A percentile compares a stretch with the other conserved stretches of the same genome.
These are phyloP conservation scores for Saguinus midas DNA, from an alignment of 2,113 vertebrate species.

Conservation along the genomic window DNA sequence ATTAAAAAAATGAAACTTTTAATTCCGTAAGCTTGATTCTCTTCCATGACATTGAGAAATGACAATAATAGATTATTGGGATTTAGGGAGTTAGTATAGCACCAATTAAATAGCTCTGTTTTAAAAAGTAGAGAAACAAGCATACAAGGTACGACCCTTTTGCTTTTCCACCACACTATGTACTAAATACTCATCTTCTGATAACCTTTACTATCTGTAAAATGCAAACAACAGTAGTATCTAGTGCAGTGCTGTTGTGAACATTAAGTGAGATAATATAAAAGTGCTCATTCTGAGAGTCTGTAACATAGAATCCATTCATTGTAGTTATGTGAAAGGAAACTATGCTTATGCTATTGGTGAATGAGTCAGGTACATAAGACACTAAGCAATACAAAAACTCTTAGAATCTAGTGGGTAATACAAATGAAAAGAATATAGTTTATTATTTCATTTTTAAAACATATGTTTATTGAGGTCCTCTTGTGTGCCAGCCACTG, in stretches of 20 bases:
- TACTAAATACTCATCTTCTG: not conserved
- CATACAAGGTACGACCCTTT: too few species aligned
- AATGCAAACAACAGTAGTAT: not conserved
- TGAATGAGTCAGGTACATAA: not conserved
- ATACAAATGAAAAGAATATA: not conserved
- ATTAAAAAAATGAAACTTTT: not conserved
- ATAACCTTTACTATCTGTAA: not conserved
- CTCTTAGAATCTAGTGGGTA: not conserved
- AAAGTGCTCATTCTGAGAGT: not conserved
- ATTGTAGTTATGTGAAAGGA: not conserved
- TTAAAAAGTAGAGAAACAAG: not conserved
- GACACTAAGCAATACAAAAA: not conserved
- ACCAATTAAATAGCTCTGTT: not conserved
- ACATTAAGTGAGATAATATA: not conserved
- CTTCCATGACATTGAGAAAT: constrained; percentile 26
- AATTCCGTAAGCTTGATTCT: constrained; percentile 30
- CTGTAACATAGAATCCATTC: not conserved
- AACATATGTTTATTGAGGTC: not conserved
- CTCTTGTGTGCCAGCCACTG: not conserved
- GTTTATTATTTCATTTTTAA: not conserved
- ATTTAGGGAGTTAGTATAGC: not conserved
- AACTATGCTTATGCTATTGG: not conserved
- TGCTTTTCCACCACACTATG: not conserved
- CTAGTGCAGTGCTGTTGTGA: not conserved
- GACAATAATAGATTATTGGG: not conserved